Evolutionary conservation across 2,113 vertebrate species (phyloP).

Genomic region (Nothoprocta pentlandii): DNA sequence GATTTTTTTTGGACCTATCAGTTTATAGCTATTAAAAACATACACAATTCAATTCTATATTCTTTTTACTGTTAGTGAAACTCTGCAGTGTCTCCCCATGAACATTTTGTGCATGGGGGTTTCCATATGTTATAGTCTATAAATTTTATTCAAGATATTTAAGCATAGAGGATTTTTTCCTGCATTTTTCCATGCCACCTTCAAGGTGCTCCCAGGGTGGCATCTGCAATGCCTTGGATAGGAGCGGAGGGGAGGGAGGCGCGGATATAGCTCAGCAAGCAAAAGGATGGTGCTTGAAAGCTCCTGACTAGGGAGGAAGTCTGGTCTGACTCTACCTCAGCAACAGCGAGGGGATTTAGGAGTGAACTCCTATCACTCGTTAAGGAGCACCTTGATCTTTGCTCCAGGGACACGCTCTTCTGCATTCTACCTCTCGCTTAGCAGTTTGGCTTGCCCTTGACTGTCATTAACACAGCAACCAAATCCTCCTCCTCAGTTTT

Average conservation of each 20-base stretch:
- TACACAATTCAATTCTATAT: neutral
- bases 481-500: neutral
- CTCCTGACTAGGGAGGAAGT: neutral
- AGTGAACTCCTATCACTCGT: neutral
- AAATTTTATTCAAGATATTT: neutral
- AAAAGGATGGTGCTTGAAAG: neutral
- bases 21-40: neutral
- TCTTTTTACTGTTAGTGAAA: neutral
- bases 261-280: neutral
- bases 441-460: neutral
- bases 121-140: neutral
- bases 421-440: neutral
- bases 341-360: neutral
- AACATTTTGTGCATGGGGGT: neutral
- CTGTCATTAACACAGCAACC: neutral
- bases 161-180: neutral
- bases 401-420: neutral
- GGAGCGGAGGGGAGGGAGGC: neutral
- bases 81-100: neutral
- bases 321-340: neutral
- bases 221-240: neutral
- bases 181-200: neutral
- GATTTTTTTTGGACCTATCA: neutral
- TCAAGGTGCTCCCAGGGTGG: neutral
- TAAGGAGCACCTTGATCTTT: neutral